Evolutionary conservation across 2,797 vertebrate species (phyloP).

Genomic region (Myiotriccus ornatus): DNA sequence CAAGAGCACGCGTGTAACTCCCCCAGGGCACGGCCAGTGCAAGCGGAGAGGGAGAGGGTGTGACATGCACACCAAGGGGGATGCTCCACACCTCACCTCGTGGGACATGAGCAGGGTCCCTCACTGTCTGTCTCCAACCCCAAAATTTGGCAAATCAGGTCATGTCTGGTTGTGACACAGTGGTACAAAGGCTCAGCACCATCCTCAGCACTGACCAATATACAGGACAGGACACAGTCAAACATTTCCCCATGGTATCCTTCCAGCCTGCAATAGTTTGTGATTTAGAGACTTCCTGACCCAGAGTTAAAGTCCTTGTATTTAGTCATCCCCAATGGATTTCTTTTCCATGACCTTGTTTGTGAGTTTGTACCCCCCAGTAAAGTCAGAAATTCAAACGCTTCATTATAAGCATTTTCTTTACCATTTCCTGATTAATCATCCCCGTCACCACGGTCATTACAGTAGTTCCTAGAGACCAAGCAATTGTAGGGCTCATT

Average conservation of each 20-base stretch:
- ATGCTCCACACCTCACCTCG: not conserved
- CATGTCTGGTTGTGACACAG: not conserved
- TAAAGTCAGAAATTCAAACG: not conserved
- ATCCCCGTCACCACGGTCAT: not conserved
- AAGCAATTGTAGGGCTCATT: slow-evolving; percentile 4
- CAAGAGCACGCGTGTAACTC: not conserved
- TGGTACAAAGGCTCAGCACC: not conserved
- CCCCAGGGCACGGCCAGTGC: not conserved
- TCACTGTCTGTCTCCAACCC: not conserved
- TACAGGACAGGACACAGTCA: not conserved
- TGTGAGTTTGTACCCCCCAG: not conserved
- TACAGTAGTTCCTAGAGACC: not conserved
- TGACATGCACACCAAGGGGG: not conserved
- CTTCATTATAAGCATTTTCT: slow-evolving; percentile 31
- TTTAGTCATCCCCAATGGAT: not conserved
- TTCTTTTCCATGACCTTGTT: slow-evolving; percentile 28
- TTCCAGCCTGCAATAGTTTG: not conserved
- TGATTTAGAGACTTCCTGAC: not conserved
- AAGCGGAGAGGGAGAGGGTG: not conserved
- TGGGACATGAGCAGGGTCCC: not conserved
- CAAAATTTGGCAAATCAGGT: not conserved
- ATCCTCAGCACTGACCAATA: not conserved
- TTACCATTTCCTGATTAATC: slow-evolving; percentile 61
- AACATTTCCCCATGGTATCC: not conserved
- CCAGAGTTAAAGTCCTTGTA: not conserved